These are phyloP conservation scores for Muscicapa adusta DNA, from an alignment of 2,113 vertebrate species.

Conservation along the genomic window DNA sequence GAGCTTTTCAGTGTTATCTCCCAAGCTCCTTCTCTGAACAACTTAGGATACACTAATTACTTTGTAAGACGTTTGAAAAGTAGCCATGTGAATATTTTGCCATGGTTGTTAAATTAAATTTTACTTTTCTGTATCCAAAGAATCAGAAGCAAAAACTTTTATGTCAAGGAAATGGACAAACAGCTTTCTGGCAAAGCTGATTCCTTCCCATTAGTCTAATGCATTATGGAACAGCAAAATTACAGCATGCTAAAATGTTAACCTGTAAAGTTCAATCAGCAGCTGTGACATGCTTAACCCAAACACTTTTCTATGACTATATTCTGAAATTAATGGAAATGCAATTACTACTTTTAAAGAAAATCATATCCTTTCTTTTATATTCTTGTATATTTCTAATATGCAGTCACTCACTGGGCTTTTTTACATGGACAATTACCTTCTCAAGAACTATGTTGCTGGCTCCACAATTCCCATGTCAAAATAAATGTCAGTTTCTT, in stretches of 20 bases:
- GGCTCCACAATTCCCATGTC: neutral
- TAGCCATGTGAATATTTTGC: neutral
- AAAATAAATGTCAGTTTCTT: neutral
- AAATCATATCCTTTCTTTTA: neutral
- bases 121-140: neutral
- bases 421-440: neutral
- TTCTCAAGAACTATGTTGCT: neutral
- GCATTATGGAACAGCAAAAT: neutral
- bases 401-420: neutral
- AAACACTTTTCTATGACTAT: neutral
- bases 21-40: neutral
- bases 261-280: neutral
- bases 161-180: neutral
- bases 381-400: neutral
- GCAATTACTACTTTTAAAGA: neutral
- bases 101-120: neutral
- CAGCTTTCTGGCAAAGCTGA: neutral
- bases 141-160: neutral
- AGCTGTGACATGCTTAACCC: neutral
- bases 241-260: neutral
- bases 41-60: neutral
- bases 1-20: neutral
- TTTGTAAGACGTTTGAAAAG: neutral
- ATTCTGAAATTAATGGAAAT: constrained; percentile 1
- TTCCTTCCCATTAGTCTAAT: neutral